Conservation (phyloP, 2,113 vertebrate genomes). For the Chloroceryle aenea region DNA sequence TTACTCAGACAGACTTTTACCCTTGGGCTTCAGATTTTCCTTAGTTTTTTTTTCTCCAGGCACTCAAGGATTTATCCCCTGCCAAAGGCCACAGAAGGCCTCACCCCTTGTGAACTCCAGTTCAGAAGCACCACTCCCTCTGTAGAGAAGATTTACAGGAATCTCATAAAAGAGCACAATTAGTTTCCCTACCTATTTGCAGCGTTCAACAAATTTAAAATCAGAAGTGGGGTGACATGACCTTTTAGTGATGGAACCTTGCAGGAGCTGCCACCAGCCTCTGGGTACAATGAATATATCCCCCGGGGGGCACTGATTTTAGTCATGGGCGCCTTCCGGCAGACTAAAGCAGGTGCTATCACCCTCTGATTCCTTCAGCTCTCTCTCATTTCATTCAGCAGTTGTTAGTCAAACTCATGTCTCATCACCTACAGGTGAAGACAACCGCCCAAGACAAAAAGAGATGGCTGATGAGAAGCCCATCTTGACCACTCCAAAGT, state of each 20-base stretch:
- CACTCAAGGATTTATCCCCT: neutral
- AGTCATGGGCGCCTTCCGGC: neutral
- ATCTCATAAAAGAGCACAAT: neutral
- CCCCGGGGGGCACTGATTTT: neutral
- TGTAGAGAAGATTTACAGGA: neutral
- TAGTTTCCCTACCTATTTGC: neutral
- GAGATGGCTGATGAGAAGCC: neutral
- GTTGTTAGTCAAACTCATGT: neutral
- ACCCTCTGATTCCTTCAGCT: neutral
- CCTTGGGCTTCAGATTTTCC: neutral
- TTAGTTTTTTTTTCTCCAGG: neutral
- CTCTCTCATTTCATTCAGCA: slow-evolving; percentile 19
- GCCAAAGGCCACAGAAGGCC: neutral
- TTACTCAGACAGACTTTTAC: neutral
- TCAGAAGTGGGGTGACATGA: neutral
- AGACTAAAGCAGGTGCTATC: neutral
- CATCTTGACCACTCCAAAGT: neutral
- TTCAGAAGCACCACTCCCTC: neutral
- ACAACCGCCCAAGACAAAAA: neutral
- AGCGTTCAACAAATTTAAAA: neutral
- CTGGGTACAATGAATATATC: neutral
- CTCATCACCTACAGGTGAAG: neutral
- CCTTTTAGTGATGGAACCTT: neutral
- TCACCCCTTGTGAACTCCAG: neutral
- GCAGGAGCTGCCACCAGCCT: neutral